Evolutionary conservation across 2,888 invertebrate species (phyloP).

Genomic region (Scaptomyza reducta): DNA sequence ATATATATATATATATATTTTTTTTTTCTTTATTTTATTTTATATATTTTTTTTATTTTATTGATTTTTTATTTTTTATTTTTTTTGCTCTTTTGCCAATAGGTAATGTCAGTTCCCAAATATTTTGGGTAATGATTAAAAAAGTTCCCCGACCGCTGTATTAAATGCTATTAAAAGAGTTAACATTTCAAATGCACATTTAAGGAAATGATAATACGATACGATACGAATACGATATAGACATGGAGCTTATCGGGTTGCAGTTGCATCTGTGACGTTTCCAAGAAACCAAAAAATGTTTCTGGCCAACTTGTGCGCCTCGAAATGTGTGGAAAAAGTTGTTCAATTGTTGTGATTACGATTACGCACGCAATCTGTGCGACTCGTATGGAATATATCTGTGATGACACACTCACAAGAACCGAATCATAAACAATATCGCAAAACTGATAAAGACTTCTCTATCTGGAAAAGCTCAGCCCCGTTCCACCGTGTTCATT

Average conservation of each 20-base stretch:
- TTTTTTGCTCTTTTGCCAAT: no score
- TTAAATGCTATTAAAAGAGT: no score
- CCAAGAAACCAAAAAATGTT: constrained; percentile 2
- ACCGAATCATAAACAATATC: constrained; percentile 70
- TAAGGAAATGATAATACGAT: not conserved
- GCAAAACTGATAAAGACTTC: constrained; percentile 65
- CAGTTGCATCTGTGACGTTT: constrained; percentile 8
- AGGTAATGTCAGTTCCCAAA: no score
- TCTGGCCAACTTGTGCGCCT: not conserved
- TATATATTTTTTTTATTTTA: no score
- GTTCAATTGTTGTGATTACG: constrained; percentile 33
- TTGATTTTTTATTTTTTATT: no score
- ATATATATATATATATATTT: no score
- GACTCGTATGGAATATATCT: not conserved
- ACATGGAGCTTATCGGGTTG: not conserved
- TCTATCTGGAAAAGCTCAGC: constrained; percentile 51
- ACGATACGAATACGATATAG: not conserved
- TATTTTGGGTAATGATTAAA: no score
- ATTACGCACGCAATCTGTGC: constrained; percentile 28
- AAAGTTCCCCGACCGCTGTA: no score
- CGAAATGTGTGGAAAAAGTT: constrained; percentile 16
- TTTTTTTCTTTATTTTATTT: no score
- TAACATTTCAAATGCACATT: no score
- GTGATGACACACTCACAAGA: constrained; percentile 50
- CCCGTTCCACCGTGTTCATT: constrained; percentile 37